Conservation (phyloP, 2,888 invertebrate species). For the Oxycera nigricornis region DNA sequence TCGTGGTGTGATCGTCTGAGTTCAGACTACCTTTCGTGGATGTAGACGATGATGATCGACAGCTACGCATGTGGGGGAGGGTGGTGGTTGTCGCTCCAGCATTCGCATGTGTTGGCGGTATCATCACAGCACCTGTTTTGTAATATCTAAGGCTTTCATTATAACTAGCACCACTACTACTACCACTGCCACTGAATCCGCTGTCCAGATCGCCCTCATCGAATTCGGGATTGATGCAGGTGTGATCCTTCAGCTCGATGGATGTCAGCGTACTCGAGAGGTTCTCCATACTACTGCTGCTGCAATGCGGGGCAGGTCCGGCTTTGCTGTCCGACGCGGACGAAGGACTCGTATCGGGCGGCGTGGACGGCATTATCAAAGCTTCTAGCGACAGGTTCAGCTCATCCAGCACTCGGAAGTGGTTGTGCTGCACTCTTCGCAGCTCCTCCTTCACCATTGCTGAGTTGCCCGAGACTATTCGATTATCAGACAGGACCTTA, state of each 20-base stretch:
- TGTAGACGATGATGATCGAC: slow-evolving; percentile 60
- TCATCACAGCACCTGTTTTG: slow-evolving; percentile 57
- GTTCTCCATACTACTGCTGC: slow-evolving; percentile 55
- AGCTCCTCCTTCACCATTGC: slow-evolving; percentile 84
- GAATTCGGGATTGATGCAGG: slow-evolving; percentile 61
- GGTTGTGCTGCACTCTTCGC: slow-evolving; percentile 81
- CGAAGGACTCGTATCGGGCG: slow-evolving; percentile 62
- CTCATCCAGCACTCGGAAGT: slow-evolving; percentile 83
- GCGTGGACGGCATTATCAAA: slow-evolving; percentile 83
- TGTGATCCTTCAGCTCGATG: slow-evolving; percentile 61
- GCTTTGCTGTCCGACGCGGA: slow-evolving; percentile 49
- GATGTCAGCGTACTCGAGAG: slow-evolving; percentile 59
- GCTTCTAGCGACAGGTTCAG: slow-evolving; percentile 87
- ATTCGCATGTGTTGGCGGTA: slow-evolving; percentile 50
- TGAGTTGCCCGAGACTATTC: slow-evolving; percentile 71
- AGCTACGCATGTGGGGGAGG: slow-evolving; percentile 59
- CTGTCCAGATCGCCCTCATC: slow-evolving; percentile 74
- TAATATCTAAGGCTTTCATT: slow-evolving; percentile 72
- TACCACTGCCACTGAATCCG: slow-evolving; percentile 71
- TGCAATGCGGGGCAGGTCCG: slow-evolving; percentile 62
- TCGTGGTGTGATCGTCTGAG: slow-evolving; percentile 59
- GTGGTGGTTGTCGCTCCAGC: slow-evolving; percentile 50
- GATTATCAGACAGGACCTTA: slow-evolving; percentile 64
- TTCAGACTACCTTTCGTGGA: slow-evolving; percentile 62
- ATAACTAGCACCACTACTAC: slow-evolving; percentile 85